phyloP scores from a whole-genome alignment of 2,113 vertebrate genomes.

The Narcine bancroftii region DNA sequence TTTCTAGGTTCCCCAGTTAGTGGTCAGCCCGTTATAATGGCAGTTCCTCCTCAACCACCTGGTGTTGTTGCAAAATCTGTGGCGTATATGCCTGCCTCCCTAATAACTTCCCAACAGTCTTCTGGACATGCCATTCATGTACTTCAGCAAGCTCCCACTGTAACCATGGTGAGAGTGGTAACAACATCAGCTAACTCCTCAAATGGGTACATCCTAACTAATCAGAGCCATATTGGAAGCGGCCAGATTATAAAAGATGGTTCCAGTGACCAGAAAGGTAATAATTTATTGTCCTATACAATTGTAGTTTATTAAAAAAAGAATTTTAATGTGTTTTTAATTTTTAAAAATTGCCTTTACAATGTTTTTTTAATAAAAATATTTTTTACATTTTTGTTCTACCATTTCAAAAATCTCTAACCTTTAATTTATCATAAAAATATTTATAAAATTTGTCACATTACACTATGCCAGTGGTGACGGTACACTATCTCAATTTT shows the following conservation, averaged over 20 bases:
- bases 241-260: conserved; percentile 60
- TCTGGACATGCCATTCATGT: conserved; percentile 76
- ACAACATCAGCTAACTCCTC: conserved; percentile 69
- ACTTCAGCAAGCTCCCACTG: conserved; percentile 75
- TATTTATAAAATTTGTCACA: not conserved
- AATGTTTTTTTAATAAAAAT: not conserved
- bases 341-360: not conserved
- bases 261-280: conserved; percentile 58
- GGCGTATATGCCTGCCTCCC: conserved; percentile 74
- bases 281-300: not conserved
- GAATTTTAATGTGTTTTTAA: not conserved
- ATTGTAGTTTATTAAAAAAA: not conserved
- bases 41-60: conserved; percentile 72
- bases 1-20: conserved; percentile 82
- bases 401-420: not conserved
- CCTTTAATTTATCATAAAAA: not conserved
- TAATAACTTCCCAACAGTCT: conserved; percentile 66
- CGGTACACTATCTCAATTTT: not conserved
- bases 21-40: conserved; percentile 86
- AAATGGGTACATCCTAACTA: conserved; percentile 79
- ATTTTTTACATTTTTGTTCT: not conserved
- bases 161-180: conserved; percentile 89
- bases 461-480: not conserved
- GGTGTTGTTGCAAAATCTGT: conserved; percentile 71
- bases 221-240: conserved; percentile 53